Evolutionary conservation across 2,113 vertebrate genomes (phyloP), one percentile per base, ranked within the genome.

Genomic region (Castor canadensis): DNA sequence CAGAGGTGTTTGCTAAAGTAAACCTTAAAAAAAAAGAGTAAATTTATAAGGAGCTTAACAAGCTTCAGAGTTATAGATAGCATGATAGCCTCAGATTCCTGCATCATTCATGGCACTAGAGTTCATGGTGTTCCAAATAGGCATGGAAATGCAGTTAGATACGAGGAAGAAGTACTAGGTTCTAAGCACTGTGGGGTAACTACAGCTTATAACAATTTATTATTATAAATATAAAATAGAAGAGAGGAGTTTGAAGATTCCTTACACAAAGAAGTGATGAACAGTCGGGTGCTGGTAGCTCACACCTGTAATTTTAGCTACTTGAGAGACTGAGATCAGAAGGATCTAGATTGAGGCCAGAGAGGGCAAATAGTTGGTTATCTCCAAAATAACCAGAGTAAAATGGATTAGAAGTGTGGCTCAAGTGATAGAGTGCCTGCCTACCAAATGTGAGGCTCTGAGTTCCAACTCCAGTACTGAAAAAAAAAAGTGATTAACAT

Each of bases 1-100:
- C 69, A 95, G 95, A 64, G 62, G 75, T 97, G 96, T 97, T 98
- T 98, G 96, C 94, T 93, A 98, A 89, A 97, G 96, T 96, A 97
- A 93, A 87, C 77, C 96, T 98, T 82, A 95, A 89, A 47, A 94
- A 38, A n/a, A 93, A 93, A 98, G 85, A 97, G 96, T 95, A 96
- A 93, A 83, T 69, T 95, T 98, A 85, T 77, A 96, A 95, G 91
- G n/a, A 94, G 92, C 75, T 97, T 97, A 98, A 93, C 52, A 92
- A 89, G 75, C 94, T 95, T 1, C 30, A 43, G 9, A 9, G 3
- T 30, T 62, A 9, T 13, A 30, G 95, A 90, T 30, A 54, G 10
- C 11, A 40, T 20, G 32, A 43, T 4, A 8, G 92, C 89, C n/a
- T 72, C 83, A 83, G 0, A 54, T 97, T 93, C 72, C 95, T 97